These are phyloP conservation scores for Oreocharis arfaki DNA, from an alignment of 2,113 vertebrate genomes.

Conservation along the genomic window DNA sequence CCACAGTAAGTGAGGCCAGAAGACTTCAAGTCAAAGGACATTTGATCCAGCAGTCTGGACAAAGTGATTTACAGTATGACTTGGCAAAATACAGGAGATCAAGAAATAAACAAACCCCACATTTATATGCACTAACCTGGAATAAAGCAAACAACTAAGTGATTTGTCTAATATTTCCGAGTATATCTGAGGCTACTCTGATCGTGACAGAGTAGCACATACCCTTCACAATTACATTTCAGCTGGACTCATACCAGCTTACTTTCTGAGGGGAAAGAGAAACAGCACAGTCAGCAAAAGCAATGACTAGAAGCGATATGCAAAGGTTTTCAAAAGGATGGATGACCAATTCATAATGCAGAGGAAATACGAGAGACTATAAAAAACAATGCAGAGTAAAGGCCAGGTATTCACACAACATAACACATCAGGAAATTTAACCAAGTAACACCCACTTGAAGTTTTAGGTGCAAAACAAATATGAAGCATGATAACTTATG, in stretches of 20 bases:
- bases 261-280: not conserved
- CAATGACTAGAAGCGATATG: not conserved
- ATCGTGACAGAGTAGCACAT: not conserved
- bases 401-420: not conserved
- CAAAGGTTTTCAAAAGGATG: not conserved
- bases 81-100: not conserved
- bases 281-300: not conserved
- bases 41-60: not conserved
- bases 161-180: not conserved
- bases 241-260: not conserved
- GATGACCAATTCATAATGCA: not conserved
- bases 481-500: accelerated
- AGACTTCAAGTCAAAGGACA: not conserved
- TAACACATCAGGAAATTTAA: not conserved
- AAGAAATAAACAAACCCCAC: not conserved
- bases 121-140: not conserved
- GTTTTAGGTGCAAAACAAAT: not conserved
- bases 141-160: not conserved
- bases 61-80: not conserved
- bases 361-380: not conserved
- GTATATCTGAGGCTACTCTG: not conserved
- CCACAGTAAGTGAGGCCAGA: not conserved
- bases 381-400: not conserved
- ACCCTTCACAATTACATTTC: not conserved
- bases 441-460: not conserved